Evolutionary conservation across 2,888 invertebrate species (phyloP), one percentile per base, ranked within the genome.

Genomic region (Iselma pallidipennis): DNA sequence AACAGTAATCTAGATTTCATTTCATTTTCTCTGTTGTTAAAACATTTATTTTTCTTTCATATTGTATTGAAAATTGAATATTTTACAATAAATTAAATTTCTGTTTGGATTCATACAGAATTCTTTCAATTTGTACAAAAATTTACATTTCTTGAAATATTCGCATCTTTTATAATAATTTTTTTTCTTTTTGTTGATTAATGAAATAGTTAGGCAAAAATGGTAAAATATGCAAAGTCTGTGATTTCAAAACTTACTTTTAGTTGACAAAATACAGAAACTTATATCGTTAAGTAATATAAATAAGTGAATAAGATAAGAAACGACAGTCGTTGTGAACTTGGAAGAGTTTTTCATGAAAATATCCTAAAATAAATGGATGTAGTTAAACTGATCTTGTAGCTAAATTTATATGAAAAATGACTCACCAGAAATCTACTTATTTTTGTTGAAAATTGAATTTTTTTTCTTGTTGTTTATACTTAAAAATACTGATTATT

Each of bases 321-420:
- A 48, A 23, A 55, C 42, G 45, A 48, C 45, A 58, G 45, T 51
- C 37, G 16, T 53, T 21, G 29, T 52, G 26, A 45, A 33, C 6
- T 45, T 31, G 10, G 21, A 7, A 25, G 49, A 42, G 14, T 16
- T 29, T 51, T 57, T 57, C 12, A 21, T 6, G 19, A 16, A 48
- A 58, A 57, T 42, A 58, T 58, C 58, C 58, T 23, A 4, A 58
- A 58, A 58, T 58, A 58, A 58, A 58, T 58, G 58, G 58, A 23
- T n/a, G 2, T 45, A 45, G 23, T 45, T 45, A 23, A 45, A 21
- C 5, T 23, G 21, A n/a, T 45, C 21, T 42, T 42, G 10, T 42
- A 23, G 5, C 21, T 45, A 45, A 21, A 45, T 45, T 45, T 23
- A n/a, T 45, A 45, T 45, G 45, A 45, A 45, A 45, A 23, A 45